Base-by-base conservation (phyloP, 1,140 invertebrate species). In the Acromyrmex charruanus region DNA sequence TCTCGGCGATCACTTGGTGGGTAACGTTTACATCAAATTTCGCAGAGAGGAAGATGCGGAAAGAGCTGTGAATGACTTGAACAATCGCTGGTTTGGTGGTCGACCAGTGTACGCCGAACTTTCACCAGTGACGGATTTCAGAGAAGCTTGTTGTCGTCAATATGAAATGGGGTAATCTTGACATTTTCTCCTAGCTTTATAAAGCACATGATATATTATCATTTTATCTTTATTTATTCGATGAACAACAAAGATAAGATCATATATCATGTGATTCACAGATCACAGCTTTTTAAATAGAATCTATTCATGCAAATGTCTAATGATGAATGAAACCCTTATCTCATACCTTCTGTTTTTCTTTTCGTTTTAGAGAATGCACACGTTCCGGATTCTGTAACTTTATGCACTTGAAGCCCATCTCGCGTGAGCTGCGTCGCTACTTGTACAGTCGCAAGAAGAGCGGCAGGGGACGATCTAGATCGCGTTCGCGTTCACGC, bases 401-500 rank as follows among this genome's bases (percentile, higher is more conserved):
- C 96, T 99, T 99, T 94, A 99, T 99, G 99, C 99, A 99, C 94
- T 96, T 99, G 93, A 99, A 99, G 93, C 99, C 99, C 21, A 99
- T 99, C 92, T 99, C 99, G 0, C 96, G 98, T 87, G 98, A 98
- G 93, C 95, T 99, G 55, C 96, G 98, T 85, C 96, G 98, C 94
- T 98, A 98, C 21, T 80, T 87, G 58, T 93, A 91, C n/a, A 89
- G 87, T 31, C 87, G 92, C 74, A 93, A 87, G 91, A 93, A 91
- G 72, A 86, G 97, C n/a, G 93, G 95, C 35, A 95, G 95, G 77
- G 93, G 94, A 35, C 92, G 95, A 69, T 95, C 95, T 6, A 92
- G 94, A 75, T 95, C 95, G 18, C 92, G 95, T 14, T 95, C 95
- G 21, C 68, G 88, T 65, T 91, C 91, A 21, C 92, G 92, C 9